Base-by-base conservation (phyloP, 2,113 vertebrate species). In the Prunella fulvescens region DNA sequence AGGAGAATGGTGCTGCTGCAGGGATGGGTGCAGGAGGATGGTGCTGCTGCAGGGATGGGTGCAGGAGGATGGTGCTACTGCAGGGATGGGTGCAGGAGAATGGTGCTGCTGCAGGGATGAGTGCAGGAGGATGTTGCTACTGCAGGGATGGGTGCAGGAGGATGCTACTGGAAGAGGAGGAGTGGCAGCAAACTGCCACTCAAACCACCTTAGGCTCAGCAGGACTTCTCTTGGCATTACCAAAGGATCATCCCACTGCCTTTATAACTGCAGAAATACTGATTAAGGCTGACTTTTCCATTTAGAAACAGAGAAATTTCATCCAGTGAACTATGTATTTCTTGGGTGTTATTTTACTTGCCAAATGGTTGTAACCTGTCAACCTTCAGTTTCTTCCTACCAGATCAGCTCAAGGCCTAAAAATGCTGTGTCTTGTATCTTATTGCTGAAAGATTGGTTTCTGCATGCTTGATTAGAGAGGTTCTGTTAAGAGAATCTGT, bases 291-390 rank as follows among this genome's bases (percentile, higher is more conserved):
- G 66, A 69, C 39, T 62, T 88, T 39, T 86, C 29, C 28, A 47
- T 93, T 37, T 66, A n/a, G 80, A 82, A 66, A 66, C 1, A 6
- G 17, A 77, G 47, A 70, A 7, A 58, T 48, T 81, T 69, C 26
- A 64, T 74, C 29, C 25, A 86, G 37, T 35, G 26, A 73, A 48
- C 26, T 18, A 26, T 11, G 9, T 23, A 44, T 69, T 51, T 83
- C 29, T 92, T 74, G 51, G 19, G 31, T 71, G 66, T 29, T 93
- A 42, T 82, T 92, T 88, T 33, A 15, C n/a, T 95, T 94, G 37
- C 53, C 65, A 81, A 67, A 89, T 48, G 19, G 26, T 33, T 58
- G 31, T 29, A 90, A 66, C n/a, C 35, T 85, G 70, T 60, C n/a
- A 82, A 15, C 40, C 8, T 92, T 77, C 25, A 71, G 76, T 78